Evolutionary conservation across 2,797 vertebrate species (phyloP).

Genomic region (Hemitrygon akajei): DNA sequence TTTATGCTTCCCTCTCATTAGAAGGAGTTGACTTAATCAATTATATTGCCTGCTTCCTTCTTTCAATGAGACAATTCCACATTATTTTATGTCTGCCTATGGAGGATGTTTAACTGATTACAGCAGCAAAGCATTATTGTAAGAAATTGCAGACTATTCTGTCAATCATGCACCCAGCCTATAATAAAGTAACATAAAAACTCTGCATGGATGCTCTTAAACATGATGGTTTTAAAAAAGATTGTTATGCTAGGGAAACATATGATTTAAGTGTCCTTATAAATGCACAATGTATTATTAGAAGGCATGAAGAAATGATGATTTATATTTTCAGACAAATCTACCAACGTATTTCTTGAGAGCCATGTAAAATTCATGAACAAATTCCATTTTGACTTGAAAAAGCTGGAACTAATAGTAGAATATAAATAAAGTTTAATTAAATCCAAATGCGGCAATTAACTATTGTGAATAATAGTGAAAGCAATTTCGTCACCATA

Average conservation of each 20-base stretch:
- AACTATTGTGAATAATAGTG: not conserved
- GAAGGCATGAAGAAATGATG: not conserved
- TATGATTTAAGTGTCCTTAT: not conserved
- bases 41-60: not conserved
- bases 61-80: not conserved
- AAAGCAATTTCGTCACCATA: not conserved
- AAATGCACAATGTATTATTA: not conserved
- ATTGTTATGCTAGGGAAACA: not conserved
- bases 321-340: not conserved
- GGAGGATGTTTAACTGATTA: not conserved
- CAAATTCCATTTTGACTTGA: not conserved
- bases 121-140: not conserved
- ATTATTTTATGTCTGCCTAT: not conserved
- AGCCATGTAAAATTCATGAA: not conserved
- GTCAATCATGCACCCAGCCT: not conserved
- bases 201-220: not conserved
- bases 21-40: not conserved
- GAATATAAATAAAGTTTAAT: constrained; percentile 11
- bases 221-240: not conserved
- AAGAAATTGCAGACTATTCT: not conserved
- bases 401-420: not conserved
- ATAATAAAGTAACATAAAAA: not conserved
- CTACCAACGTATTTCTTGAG: not conserved
- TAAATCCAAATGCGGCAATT: not conserved
- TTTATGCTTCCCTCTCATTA: not conserved